Base-by-base conservation (phyloP, 2,797 vertebrate genomes). In the Dromococcyx pavoninus region DNA sequence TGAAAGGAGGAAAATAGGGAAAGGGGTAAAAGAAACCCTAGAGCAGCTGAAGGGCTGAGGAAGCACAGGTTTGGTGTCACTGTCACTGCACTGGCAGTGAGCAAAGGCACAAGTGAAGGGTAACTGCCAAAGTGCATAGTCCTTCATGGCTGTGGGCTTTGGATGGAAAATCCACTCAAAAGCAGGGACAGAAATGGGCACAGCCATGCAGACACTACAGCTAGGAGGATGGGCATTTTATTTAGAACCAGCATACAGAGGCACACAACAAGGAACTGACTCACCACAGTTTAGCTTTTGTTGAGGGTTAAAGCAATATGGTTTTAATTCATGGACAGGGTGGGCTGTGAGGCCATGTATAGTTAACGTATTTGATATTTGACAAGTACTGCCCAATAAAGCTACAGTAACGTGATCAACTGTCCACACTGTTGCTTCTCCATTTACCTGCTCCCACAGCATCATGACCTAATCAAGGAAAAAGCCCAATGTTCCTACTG, bases 271-370 rank as follows among this genome's bases (percentile, higher is more conserved):
- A 82, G 43, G 17, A 92, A 13, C 17, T 22, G 12, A 21, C 33
- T 25, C 54, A 71, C 13, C 1, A 2, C 30, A 84, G 73, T 11
- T 81, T 16, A 66, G 33, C 13, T 92, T 60, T 33, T 32, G 25
- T 5, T 65, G 54, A 58, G 24, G 46, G 9, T 43, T 51, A 76
- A 72, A 62, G 56, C 33, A 65, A 16, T 11, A 6, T 33, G 70
- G 23, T 48, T 91, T 87, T 50, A 37, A 11, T 17, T 53, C 57
- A 16, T 3, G 17, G 70, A 15, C 41, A 56, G 23, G 17, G 30
- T 0, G 0, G 43, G 57, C n/a, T 69, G 33, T 61, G 70, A 53
- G 44, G 39, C 30, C n/a, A 17, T 0, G 0, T 30, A 13, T 5
- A 82, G 48, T 57, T 32, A 43, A 17, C 17, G 19, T 8, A 37